These are phyloP conservation scores for Lycopodina hypogea DNA, from an alignment of 37 sponge, comb jelly and placozoan genomes.

Conservation along the genomic window DNA sequence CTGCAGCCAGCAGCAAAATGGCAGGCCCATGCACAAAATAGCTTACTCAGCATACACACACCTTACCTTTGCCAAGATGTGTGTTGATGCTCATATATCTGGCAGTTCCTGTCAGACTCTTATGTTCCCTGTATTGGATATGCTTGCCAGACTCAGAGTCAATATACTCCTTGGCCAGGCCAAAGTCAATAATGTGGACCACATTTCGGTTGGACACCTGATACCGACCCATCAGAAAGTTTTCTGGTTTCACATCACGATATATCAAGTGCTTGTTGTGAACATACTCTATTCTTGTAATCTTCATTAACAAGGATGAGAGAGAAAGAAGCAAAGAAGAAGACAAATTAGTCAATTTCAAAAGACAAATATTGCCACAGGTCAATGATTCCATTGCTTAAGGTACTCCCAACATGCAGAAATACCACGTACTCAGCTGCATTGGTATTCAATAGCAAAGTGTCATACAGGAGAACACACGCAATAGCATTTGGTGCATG, in stretches of 20 bases:
- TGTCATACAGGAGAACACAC: too few relatives aligned
- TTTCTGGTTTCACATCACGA: constrained; percentile 98
- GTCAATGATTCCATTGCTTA: too few relatives aligned
- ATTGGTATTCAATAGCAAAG: too few relatives aligned
- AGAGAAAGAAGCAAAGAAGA: too few relatives aligned
- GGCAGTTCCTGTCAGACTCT: constrained; percentile 98
- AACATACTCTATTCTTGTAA: constrained; percentile 93
- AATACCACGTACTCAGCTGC: too few relatives aligned
- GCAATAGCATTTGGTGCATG: too few relatives aligned
- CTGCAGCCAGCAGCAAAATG: too few relatives aligned
- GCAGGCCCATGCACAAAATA: too few relatives aligned
- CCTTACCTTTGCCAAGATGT: constrained; percentile 94
- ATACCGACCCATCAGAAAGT: constrained; percentile 93
- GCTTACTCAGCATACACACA: too few relatives aligned
- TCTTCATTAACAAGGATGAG: constrained; percentile 44
- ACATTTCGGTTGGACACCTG: constrained; percentile 72
- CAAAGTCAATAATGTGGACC: constrained; percentile 98
- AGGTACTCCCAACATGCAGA: too few relatives aligned
- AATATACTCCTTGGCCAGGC: constrained; percentile 98
- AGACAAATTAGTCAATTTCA: too few relatives aligned
- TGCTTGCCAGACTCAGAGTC: constrained; percentile 93
- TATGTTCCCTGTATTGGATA: constrained; percentile 99
- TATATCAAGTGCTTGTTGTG: constrained; percentile 97
- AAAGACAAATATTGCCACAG: too few relatives aligned
- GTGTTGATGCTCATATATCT: constrained; percentile 99